Percentiles rank a stretch among this genome's conserved stretches.
Evolutionary conservation across 1,140 invertebrate species (phyloP).

Genomic region (Drosophila subobscura): DNA sequence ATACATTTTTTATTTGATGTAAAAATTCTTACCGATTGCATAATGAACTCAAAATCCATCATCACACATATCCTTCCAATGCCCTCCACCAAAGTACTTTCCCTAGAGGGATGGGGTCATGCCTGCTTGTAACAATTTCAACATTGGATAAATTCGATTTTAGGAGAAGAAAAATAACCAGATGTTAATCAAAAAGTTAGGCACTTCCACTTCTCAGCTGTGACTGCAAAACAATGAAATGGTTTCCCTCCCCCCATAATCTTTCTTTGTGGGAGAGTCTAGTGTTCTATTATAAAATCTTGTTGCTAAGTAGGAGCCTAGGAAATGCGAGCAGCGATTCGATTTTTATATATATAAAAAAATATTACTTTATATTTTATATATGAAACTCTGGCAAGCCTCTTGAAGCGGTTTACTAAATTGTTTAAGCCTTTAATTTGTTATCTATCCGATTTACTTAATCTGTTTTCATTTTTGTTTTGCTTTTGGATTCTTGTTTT

Average conservation of each 20-base stretch:
- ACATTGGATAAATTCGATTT: too few species aligned
- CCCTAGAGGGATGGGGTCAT: too few species aligned
- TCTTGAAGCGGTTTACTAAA: conserved; percentile 50
- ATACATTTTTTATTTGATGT: neutral
- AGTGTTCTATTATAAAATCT: conserved; percentile 22
- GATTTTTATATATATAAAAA: conserved; percentile 46
- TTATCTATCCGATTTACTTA: conserved; percentile 14
- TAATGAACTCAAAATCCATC: neutral
- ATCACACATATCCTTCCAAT: conserved; percentile 9
- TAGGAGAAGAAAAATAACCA: too few species aligned
- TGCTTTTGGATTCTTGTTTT: conserved; percentile 6
- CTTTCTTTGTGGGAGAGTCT: conserved; percentile 10
- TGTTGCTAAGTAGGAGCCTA: conserved; percentile 49
- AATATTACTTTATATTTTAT: conserved; percentile 47
- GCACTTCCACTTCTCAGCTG: too few species aligned
- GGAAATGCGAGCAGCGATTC: conserved; percentile 65
- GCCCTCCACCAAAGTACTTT: neutral
- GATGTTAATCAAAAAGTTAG: too few species aligned
- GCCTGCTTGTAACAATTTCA: too few species aligned
- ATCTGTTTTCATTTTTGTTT: neutral
- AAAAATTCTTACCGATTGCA: neutral
- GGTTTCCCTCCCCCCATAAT: too few species aligned
- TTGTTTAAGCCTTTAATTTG: conserved; percentile 60
- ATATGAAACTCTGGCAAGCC: conserved; percentile 71
- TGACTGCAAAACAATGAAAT: too few species aligned